phyloP scores from a whole-genome alignment of 2,113 vertebrate species.

The Epinephelus moara region DNA sequence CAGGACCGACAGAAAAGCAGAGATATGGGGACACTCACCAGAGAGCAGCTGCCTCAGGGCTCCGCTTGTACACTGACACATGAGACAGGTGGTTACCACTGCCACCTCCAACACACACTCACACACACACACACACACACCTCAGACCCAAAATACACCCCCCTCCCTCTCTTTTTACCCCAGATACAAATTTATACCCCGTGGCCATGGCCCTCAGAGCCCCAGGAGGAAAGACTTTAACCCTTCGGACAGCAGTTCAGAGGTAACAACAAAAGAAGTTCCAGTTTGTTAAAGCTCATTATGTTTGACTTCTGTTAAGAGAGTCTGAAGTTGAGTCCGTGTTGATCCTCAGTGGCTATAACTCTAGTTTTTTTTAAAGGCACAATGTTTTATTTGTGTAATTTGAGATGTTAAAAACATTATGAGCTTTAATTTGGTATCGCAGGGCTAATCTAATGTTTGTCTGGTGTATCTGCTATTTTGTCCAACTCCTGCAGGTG shows the following conservation, averaged over 20 bases:
- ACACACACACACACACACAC: conserved; percentile 28
- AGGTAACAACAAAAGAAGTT: conserved; percentile 1
- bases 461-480: not conserved
- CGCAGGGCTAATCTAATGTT: not conserved
- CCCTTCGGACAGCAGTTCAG: not conserved
- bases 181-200: conserved; percentile 68
- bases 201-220: not conserved
- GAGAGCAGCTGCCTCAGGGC: conserved; percentile 75
- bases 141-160: conserved; percentile 74
- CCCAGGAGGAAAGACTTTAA: conserved; percentile 26
- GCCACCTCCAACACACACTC: conserved; percentile 25
- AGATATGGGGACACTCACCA: conserved; percentile 78
- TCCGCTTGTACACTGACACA: conserved; percentile 72
- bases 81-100: conserved; percentile 64
- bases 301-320: not conserved
- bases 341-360: not conserved
- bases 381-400: not conserved
- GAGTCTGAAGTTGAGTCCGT: not conserved
- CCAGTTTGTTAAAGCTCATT: not conserved
- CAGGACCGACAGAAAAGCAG: conserved; percentile 33
- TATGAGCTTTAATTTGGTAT: no score
- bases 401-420: not conserved
- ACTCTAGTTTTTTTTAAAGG: not conserved
- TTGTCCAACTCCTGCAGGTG: no score
- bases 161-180: conserved; percentile 54